Conservation (phyloP, 2,888 invertebrate genomes). For the Epistrophe eligans region DNA sequence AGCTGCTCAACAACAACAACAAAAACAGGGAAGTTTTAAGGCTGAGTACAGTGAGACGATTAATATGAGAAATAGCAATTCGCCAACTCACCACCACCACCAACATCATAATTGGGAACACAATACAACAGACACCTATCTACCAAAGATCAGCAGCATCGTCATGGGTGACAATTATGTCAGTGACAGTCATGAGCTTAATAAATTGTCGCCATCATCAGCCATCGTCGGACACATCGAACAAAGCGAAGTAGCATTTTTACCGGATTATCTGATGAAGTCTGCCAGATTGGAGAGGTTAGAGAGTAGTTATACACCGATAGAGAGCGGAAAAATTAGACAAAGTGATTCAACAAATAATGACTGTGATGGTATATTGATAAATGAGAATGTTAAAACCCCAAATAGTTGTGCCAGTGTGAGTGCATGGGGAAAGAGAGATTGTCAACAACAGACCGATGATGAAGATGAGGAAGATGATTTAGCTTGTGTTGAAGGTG, state of each 20-base stretch:
- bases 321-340: background rate
- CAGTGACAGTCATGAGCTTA: constrained; percentile 24
- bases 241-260: background rate
- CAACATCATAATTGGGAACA: constrained; percentile 30
- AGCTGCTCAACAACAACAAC: constrained; percentile 59
- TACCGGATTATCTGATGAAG: constrained; percentile 18
- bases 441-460: constrained; percentile 85
- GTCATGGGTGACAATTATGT: constrained; percentile 13
- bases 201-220: background rate
- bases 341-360: constrained; percentile 26
- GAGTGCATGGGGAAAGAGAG: constrained; percentile 76
- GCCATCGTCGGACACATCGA: background rate
- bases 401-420: constrained; percentile 58
- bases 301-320: constrained; percentile 31
- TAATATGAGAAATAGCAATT: constrained; percentile 34
- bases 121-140: constrained; percentile 39
- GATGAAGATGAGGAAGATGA: constrained; percentile 55
- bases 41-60: constrained; percentile 40
- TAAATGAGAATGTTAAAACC: constrained; percentile 45
- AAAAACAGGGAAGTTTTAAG: constrained; percentile 39
- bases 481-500: background rate
- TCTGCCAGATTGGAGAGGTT: constrained; percentile 12
- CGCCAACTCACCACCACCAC: constrained; percentile 22
- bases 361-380: constrained; percentile 47
- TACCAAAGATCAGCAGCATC: constrained; percentile 61